Conservation (phyloP, 2,888 invertebrate genomes). For the Caenorhabditis sp. region DNA sequence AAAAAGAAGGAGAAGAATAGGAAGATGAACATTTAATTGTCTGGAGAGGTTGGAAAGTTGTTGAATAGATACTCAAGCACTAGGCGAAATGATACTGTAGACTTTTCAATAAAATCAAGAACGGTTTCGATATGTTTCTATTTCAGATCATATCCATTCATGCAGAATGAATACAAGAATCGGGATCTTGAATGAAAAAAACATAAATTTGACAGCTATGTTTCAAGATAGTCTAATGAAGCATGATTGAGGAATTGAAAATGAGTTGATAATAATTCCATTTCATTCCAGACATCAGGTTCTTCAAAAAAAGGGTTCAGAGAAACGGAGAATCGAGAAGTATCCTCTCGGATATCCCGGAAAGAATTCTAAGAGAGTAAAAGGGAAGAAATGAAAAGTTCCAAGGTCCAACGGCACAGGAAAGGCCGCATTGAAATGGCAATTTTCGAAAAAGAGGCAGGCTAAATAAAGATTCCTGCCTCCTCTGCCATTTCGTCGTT, state of each 20-base stretch:
- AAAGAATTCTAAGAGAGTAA: not conserved
- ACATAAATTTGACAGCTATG: too few species aligned
- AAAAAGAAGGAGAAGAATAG: not conserved
- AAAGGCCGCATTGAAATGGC: constrained; percentile 13
- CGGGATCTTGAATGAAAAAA: too few species aligned
- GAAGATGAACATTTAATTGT: constrained; percentile 3
- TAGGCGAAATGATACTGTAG: too few species aligned
- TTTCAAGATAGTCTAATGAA: too few species aligned
- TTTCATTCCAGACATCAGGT: too few species aligned
- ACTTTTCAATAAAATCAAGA: too few species aligned
- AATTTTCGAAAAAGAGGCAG: constrained; percentile 23
- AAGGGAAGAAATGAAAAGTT: constrained; percentile 4
- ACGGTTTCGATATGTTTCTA: too few species aligned
- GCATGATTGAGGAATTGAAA: too few species aligned
- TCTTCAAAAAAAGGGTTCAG: not conserved
- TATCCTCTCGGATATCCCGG: not conserved
- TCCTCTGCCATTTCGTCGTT: not conserved
- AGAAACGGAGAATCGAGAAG: constrained; percentile 1
- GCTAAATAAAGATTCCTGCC: constrained; percentile 17
- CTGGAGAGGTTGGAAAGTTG: not conserved
- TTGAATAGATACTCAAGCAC: too few species aligned
- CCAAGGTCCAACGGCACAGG: constrained; percentile 16
- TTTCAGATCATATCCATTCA: too few species aligned
- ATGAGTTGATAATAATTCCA: too few species aligned
- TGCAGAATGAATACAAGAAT: too few species aligned